Percentiles rank a stretch among this genome's conserved stretches.
Conservation (phyloP, 2,797 vertebrate genomes). For the Myioborus miniatus region DNA sequence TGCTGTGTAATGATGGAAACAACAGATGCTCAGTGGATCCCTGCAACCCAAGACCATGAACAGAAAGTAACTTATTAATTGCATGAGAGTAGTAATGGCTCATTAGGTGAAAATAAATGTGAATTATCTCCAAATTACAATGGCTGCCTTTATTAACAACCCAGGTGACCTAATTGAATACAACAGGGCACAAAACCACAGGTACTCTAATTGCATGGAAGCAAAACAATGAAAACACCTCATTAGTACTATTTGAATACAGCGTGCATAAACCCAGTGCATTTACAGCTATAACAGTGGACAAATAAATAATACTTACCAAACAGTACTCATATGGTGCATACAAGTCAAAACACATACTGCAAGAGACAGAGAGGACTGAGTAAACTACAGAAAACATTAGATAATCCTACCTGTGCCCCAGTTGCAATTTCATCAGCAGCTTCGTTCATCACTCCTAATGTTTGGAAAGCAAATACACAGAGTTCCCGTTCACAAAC, state of each 20-base stretch:
- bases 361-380: background rate
- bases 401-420: slow-evolving; percentile 82
- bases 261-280: background rate
- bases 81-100: background rate
- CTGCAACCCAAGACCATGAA: background rate
- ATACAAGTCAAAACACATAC: background rate
- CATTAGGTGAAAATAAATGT: slow-evolving; percentile 52
- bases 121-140: slow-evolving; percentile 49
- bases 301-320: background rate
- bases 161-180: slow-evolving; percentile 44
- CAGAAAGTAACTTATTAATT: slow-evolving; percentile 47
- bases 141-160: slow-evolving; percentile 10
- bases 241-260: background rate
- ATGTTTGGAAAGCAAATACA: slow-evolving; percentile 91
- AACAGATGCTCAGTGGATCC: slow-evolving; percentile 24
- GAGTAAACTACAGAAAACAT: background rate
- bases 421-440: slow-evolving; percentile 91
- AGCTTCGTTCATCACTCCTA: slow-evolving; percentile 92
- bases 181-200: background rate
- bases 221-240: slow-evolving; percentile 14
- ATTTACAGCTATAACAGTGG: background rate
- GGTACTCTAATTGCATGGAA: slow-evolving; percentile 26
- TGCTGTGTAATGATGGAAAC: slow-evolving; percentile 11
- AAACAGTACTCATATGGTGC: background rate
- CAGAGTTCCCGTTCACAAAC: slow-evolving; percentile 91